These are phyloP conservation scores for Phymastichus coffea DNA, from an alignment of 1,140 invertebrate genomes.

Conservation along the genomic window DNA sequence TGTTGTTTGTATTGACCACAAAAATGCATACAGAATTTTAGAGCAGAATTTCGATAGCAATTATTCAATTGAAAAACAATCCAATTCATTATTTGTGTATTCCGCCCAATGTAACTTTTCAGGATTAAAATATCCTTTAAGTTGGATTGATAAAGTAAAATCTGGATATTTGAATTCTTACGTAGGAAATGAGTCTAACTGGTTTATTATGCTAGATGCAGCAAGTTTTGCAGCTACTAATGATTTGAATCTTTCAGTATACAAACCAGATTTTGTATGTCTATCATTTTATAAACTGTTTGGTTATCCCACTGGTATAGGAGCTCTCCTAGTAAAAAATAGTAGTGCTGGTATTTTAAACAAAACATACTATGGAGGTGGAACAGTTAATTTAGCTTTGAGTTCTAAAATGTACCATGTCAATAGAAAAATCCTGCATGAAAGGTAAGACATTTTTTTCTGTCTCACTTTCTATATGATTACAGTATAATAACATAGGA, in stretches of 20 bases:
- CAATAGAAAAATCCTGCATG: slow-evolving; percentile 64
- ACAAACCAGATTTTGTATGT: slow-evolving; percentile 85
- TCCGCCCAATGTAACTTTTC: slow-evolving; percentile 95
- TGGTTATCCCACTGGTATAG: slow-evolving; percentile 93
- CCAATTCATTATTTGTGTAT: slow-evolving; percentile 77
- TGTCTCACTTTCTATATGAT: too few relatives aligned
- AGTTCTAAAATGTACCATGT: slow-evolving; percentile 70
- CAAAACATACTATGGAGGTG: slow-evolving; percentile 88
- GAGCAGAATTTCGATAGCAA: slow-evolving; percentile 20
- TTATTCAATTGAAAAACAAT: slow-evolving; percentile 20
- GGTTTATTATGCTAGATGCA: slow-evolving; percentile 86
- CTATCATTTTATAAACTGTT: slow-evolving; percentile 98
- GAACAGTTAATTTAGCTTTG: slow-evolving; percentile 82
- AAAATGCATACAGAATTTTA: slow-evolving; percentile 56
- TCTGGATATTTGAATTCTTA: slow-evolving; percentile 58
- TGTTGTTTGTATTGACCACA: slow-evolving; percentile 57
- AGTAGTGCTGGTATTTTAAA: slow-evolving; percentile 63
- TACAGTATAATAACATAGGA: not conserved
- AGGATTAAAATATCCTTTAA: slow-evolving; percentile 83
- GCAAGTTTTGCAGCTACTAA: slow-evolving; percentile 80
- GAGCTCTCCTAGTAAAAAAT: slow-evolving; percentile 81
- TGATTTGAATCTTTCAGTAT: slow-evolving; percentile 70
- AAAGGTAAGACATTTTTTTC: too few relatives aligned
- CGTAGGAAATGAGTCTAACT: slow-evolving; percentile 53
- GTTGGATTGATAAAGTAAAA: slow-evolving; percentile 70